phyloP scores from a whole-genome alignment of 2,888 invertebrate genomes.

The Uropetala carovei region DNA sequence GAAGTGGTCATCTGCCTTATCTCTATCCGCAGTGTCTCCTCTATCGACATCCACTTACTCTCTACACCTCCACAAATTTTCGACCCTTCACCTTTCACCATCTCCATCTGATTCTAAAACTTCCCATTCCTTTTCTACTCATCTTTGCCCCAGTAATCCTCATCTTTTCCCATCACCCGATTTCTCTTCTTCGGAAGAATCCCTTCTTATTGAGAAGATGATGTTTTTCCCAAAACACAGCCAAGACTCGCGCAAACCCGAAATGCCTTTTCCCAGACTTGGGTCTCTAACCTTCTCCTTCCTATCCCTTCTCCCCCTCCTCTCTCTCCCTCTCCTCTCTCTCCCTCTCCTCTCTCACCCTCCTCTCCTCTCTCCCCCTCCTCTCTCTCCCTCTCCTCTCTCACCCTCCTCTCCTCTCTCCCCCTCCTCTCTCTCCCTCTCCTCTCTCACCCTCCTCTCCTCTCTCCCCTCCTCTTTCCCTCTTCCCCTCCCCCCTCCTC shows the following conservation, averaged over 20 bases:
- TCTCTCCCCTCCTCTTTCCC: not conserved
- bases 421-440: not conserved
- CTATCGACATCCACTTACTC: too few relatives aligned
- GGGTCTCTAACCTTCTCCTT: not conserved
- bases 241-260: not conserved
- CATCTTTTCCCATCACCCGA: not conserved
- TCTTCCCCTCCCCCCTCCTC: not conserved
- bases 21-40: too few relatives aligned
- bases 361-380: not conserved
- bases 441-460: too few relatives aligned
- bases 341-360: not conserved
- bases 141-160: constrained; percentile 5
- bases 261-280: not conserved
- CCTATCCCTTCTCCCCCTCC: not conserved
- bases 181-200: not conserved
- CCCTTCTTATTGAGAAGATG: not conserved
- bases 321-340: not conserved
- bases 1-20: too few relatives aligned
- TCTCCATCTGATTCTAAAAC: too few relatives aligned
- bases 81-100: too few relatives aligned
- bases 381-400: not conserved
- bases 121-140: too few relatives aligned
- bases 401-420: not conserved
- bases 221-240: constrained; percentile 10
- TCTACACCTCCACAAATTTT: too few relatives aligned